Conservation (phyloP, 2,113 vertebrate genomes). For the Circaetus gallicus region DNA sequence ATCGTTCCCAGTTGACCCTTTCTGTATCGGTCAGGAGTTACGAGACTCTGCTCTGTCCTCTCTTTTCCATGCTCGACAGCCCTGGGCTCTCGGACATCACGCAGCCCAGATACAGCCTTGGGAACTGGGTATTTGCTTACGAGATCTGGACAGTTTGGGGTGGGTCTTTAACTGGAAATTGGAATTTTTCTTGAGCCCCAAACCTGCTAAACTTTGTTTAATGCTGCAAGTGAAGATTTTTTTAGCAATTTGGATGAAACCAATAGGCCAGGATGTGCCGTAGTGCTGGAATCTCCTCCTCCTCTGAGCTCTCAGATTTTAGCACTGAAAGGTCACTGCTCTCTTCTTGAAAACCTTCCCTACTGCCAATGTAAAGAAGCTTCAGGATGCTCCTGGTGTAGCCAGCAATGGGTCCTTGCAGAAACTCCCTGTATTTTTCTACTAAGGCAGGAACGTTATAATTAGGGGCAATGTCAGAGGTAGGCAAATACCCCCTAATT, state of each 20-base stretch:
- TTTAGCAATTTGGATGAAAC: background rate
- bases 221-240: background rate
- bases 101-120: fast-evolving
- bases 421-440: background rate
- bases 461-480: conserved; percentile 22
- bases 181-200: background rate
- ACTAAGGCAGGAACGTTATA: background rate
- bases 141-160: background rate
- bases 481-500: conserved; percentile 46
- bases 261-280: background rate
- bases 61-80: fast-evolving
- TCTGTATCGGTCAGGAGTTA: background rate
- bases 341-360: background rate
- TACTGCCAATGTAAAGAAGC: background rate
- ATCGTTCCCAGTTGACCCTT: background rate
- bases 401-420: background rate
- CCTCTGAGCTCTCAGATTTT: background rate
- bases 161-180: background rate
- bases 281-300: background rate
- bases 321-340: background rate
- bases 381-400: background rate
- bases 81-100: background rate
- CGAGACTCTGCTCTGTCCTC: background rate
- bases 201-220: background rate
- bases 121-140: background rate